Evolutionary conservation across 1,140 invertebrate genomes (phyloP), one percentile per base, ranked within the genome.

Genomic region (Solenopsis invicta): DNA sequence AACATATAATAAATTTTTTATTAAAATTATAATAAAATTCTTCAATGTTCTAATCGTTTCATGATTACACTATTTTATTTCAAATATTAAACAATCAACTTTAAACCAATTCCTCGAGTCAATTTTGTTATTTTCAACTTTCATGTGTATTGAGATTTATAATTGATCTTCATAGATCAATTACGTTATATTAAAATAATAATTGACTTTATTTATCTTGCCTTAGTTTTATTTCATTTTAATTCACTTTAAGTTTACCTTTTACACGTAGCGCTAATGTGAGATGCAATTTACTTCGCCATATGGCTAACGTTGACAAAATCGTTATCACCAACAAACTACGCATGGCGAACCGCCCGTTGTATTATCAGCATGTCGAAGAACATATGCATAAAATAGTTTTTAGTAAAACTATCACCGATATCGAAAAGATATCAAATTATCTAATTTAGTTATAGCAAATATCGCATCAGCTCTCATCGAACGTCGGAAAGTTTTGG

Each of bases 261-360:
- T 56, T 37, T 6, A 37, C 16, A 13, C 37, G n/a, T 21, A 8
- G 21, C 2, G 45, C 16, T 24, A 29, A 72, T 29, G 3, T 50
- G 1, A 54, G 13, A 52, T 72, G 48, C 10, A 72, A 34, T 29
- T 74, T 54, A 34, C 8, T 34, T 29, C 10, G 50, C 9, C 18
- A 52, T n/a, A 54, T 34, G 50, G 48, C 10, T 5, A 3, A 74
- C 9, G 24, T 37, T 34, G 5, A 37, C 5, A 54, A 74, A 34
- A 74, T 74, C 24, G 18, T 56, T 75, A 56, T 74, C 29, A 21
- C 13, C n/a, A n/a, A n/a, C 52, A n/a, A 16, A 74, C 18, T 18
- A 75, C 21, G 24, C 4, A 6, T 21, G n/a, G 4, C 9, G 4
- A n/a, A 54, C 67, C 21, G 24, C 3, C 52, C 10, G 5, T 76